phyloP scores from a whole-genome alignment of 2,888 invertebrate genomes.

The Nebria brevicollis region DNA sequence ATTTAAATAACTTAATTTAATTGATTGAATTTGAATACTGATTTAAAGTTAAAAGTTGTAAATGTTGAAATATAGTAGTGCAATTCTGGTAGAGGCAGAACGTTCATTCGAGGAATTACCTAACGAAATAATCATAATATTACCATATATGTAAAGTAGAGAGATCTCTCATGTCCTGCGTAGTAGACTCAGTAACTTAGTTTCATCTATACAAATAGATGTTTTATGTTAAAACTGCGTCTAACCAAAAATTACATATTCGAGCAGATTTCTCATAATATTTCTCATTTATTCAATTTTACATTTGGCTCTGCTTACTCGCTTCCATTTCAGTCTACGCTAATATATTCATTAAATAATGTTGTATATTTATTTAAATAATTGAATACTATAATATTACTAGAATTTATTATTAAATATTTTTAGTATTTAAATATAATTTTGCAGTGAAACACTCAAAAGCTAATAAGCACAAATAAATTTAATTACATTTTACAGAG shows the following conservation, averaged over 20 bases:
- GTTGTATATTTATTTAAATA: too few relatives aligned
- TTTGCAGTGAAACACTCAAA: too few relatives aligned
- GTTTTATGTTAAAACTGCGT: constrained; percentile 41
- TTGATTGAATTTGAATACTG: too few relatives aligned
- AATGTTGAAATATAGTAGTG: background rate
- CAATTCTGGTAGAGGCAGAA: background rate
- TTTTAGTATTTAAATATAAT: too few relatives aligned
- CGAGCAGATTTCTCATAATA: background rate
- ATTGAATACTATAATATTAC: too few relatives aligned
- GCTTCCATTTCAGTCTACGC: background rate
- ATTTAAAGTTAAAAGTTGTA: background rate
- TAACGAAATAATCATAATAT: constrained; percentile 44
- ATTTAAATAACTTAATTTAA: too few relatives aligned
- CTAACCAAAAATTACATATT: constrained; percentile 44
- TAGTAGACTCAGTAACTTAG: background rate
- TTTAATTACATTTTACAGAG: too few relatives aligned
- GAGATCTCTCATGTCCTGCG: constrained; percentile 28
- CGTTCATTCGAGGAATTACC: constrained; percentile 35
- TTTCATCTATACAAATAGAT: constrained; percentile 44
- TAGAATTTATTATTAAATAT: too few relatives aligned
- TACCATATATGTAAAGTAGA: constrained; percentile 45
- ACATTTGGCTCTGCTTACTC: background rate
- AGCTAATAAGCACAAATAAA: too few relatives aligned
- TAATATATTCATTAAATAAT: too few relatives aligned
- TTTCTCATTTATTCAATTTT: background rate